Percentiles rank a stretch among this genome's conserved stretches.
Evolutionary conservation across 2,113 vertebrate species (phyloP).

Genomic region (Monopterus albus): DNA sequence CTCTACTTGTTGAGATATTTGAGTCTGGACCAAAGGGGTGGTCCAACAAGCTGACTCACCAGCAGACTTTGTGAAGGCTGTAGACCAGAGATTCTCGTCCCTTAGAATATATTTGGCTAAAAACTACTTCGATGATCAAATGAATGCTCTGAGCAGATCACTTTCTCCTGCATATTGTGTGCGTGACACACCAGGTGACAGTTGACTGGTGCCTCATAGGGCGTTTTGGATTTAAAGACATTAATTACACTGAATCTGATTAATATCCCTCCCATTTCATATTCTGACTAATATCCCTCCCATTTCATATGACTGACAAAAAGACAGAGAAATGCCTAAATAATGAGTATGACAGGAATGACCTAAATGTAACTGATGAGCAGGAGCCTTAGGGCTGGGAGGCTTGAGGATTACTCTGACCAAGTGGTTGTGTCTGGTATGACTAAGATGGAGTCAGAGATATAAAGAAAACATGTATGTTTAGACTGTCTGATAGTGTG

Average conservation of each 20-base stretch:
- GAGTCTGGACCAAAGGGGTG: not conserved
- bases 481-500: slow-evolving; percentile 36
- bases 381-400: slow-evolving; percentile 24
- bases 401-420: not conserved
- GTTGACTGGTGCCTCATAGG: not conserved
- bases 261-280: too few relatives aligned
- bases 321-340: not conserved
- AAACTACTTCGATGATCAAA: too few relatives aligned
- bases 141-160: too few relatives aligned
- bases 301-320: not conserved
- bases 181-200: not conserved
- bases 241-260: not conserved
- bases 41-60: too few relatives aligned
- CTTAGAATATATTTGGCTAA: too few relatives aligned
- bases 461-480: not conserved
- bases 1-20: not conserved
- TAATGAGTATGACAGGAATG: not conserved
- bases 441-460: slow-evolving; percentile 18
- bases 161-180: not conserved
- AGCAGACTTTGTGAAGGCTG: too few relatives aligned
- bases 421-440: slow-evolving; percentile 6
- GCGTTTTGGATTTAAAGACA: not conserved
- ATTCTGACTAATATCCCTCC: slow-evolving; percentile 8
- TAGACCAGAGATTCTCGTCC: too few relatives aligned
- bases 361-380: slow-evolving; percentile 9